Conservation (phyloP, 2,888 invertebrate species). For the Spilarctia lutea region DNA sequence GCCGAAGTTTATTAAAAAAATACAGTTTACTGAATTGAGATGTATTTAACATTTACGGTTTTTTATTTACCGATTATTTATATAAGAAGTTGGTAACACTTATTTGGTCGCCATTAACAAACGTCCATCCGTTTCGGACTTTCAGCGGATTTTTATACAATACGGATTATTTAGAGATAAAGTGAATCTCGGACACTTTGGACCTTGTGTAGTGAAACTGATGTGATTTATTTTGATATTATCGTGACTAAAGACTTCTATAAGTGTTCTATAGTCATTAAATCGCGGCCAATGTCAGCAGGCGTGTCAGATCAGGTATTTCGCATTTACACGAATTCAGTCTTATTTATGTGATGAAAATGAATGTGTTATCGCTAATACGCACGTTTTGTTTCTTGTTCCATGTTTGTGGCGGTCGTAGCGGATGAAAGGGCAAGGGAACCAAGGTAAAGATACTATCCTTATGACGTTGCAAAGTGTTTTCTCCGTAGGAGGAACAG, state of each 20-base stretch:
- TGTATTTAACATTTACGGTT: constrained; percentile 3
- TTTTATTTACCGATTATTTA: constrained; percentile 42
- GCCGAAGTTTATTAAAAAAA: too few species aligned
- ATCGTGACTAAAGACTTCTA: constrained; percentile 78
- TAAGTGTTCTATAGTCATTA: constrained; percentile 84
- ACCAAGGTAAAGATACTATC: constrained; percentile 89
- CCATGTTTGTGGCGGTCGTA: constrained; percentile 85
- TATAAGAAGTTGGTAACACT: constrained; percentile 63
- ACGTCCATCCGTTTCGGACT: constrained; percentile 79
- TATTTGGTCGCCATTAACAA: constrained; percentile 75
- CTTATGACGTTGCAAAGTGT: constrained; percentile 84
- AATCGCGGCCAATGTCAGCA: constrained; percentile 95
- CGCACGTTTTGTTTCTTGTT: constrained; percentile 81
- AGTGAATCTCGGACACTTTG: constrained; percentile 74
- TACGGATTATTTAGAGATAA: constrained; percentile 72
- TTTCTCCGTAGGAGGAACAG: constrained; percentile 73
- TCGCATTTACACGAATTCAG: constrained; percentile 70
- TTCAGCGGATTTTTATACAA: constrained; percentile 70
- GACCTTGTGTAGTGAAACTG: constrained; percentile 82
- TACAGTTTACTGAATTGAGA: too few species aligned
- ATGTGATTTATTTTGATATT: constrained; percentile 82
- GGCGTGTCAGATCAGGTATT: constrained; percentile 96
- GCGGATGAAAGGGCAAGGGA: constrained; percentile 96
- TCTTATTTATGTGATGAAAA: constrained; percentile 56
- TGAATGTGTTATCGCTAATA: constrained; percentile 55